Conservation (phyloP, 2,888 invertebrate genomes). For the Temnothorax rugatulus region DNA sequence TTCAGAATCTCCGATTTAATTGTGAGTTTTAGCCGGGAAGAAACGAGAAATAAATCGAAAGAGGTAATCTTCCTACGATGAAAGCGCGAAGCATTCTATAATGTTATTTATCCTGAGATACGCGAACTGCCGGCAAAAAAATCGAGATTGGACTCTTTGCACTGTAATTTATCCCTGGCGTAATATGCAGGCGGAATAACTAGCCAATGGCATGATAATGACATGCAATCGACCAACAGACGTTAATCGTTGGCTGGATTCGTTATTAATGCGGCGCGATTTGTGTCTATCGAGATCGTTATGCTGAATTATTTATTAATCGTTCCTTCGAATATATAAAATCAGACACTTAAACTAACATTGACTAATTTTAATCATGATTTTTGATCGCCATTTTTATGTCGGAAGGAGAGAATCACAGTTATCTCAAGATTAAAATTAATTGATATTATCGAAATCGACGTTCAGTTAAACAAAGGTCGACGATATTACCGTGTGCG, state of each 20-base stretch:
- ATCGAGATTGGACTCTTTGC: not conserved
- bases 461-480: conserved; percentile 10
- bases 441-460: not conserved
- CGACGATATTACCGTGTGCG: conserved; percentile 90
- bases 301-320: not conserved
- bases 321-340: not conserved
- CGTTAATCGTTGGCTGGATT: not conserved
- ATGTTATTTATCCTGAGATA: not conserved
- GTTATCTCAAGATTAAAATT: not conserved
- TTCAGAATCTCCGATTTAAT: not conserved
- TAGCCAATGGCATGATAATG: conserved; percentile 11
- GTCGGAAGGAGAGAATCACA: not conserved
- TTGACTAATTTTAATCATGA: not conserved
- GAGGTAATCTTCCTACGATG: not conserved
- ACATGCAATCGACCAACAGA: not conserved
- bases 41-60: not conserved
- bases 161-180: conserved; percentile 17
- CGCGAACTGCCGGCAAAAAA: not conserved
- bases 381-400: not conserved
- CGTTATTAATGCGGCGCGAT: not conserved
- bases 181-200: conserved; percentile 3
- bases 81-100: not conserved
- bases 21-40: not conserved
- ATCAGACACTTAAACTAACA: not conserved
- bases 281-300: not conserved